Percentiles rank a stretch among this genome's conserved stretches.
Conservation (phyloP, 2,797 vertebrate genomes). For the Mus spretus region DNA sequence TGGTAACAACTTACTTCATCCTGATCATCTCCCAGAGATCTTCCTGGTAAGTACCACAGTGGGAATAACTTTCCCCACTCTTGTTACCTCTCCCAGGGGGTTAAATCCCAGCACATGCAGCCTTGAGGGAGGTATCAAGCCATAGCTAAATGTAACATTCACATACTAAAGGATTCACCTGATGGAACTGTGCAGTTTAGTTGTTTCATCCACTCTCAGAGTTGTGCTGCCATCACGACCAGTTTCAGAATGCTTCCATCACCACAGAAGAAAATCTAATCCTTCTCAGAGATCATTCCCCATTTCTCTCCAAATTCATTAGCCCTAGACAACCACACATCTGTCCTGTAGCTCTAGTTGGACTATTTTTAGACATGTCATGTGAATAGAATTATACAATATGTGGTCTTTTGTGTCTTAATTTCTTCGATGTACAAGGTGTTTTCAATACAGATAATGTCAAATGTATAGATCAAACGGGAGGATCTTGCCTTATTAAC, state of each 20-base stretch:
- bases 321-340: neutral
- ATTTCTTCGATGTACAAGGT: slow-evolving; percentile 39
- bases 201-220: neutral
- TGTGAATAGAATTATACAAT: neutral
- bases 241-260: slow-evolving; percentile 12
- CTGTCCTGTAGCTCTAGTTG: neutral
- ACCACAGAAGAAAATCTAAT: neutral
- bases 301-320: neutral
- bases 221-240: neutral
- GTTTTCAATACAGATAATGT: slow-evolving; percentile 37
- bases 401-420: neutral
- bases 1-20: neutral
- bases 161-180: neutral
- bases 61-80: neutral
- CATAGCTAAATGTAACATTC: neutral
- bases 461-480: slow-evolving; percentile 22
- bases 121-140: neutral
- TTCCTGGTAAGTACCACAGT: neutral
- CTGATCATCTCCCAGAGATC: neutral
- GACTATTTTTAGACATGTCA: neutral
- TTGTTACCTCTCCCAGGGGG: neutral
- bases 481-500: slow-evolving; percentile 10
- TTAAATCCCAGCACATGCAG: neutral
- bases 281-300: neutral
- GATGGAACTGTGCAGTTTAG: neutral